phyloP scores from a whole-genome alignment of 2,888 invertebrate genomes.

The Campopleginae sp. region DNA sequence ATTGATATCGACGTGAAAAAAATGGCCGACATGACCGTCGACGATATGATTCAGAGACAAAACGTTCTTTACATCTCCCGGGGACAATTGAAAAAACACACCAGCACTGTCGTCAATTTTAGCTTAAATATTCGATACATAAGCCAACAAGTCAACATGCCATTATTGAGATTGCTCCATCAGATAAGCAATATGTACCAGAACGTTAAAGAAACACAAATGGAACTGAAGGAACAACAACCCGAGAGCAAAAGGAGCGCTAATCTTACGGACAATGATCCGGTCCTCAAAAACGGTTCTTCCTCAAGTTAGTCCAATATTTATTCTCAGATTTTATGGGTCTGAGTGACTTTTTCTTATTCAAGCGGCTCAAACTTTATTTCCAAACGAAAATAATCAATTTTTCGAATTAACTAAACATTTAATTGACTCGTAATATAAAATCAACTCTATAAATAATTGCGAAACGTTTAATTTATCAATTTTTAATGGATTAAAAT shows the following conservation, averaged over 20 bases:
- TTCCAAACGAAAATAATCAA: not conserved
- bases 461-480: no score
- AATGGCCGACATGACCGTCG: slow-evolving; percentile 95
- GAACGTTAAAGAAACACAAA: slow-evolving; percentile 97
- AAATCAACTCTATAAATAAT: no score
- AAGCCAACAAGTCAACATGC: slow-evolving; percentile 98
- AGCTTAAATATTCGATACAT: slow-evolving; percentile 95
- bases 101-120: slow-evolving; percentile 96
- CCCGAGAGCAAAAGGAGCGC: slow-evolving; percentile 81
- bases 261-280: slow-evolving; percentile 82
- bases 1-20: slow-evolving; percentile 95
- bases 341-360: slow-evolving; percentile 31
- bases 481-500: no score
- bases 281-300: slow-evolving; percentile 87
- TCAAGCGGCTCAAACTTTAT: not conserved
- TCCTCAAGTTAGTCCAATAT: slow-evolving; percentile 85
- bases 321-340: not conserved
- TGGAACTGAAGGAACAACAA: slow-evolving; percentile 92
- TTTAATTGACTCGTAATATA: no score
- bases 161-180: slow-evolving; percentile 94
- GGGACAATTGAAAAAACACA: slow-evolving; percentile 95
- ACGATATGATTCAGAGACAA: slow-evolving; percentile 92
- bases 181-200: slow-evolving; percentile 99
- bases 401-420: no score
- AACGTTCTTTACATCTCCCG: slow-evolving; percentile 94